phyloP scores from a whole-genome alignment of 2,888 invertebrate species.

The Nephrotoma appendiculata region DNA sequence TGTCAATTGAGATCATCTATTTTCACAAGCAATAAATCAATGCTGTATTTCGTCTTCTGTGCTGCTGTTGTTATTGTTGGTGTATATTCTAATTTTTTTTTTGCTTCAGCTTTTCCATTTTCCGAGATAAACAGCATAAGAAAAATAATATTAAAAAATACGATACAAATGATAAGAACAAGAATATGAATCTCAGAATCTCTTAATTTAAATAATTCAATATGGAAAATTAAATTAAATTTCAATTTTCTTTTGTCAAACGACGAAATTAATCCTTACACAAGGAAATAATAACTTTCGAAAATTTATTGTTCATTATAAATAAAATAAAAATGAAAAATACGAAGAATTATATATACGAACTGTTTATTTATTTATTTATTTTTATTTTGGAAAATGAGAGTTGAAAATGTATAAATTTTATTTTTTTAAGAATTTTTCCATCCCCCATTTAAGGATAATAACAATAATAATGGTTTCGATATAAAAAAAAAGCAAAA shows the following conservation, averaged over 20 bases:
- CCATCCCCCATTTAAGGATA: neutral
- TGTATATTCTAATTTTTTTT: neutral
- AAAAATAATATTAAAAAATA: neutral
- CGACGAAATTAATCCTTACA: neutral
- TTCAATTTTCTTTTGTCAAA: neutral
- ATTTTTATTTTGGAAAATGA: neutral
- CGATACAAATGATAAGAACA: neutral
- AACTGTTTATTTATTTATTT: neutral
- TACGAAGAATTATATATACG: neutral
- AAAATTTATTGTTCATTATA: neutral
- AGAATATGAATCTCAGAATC: neutral
- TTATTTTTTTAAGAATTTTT: neutral
- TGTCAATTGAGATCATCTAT: neutral
- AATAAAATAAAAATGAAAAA: neutral
- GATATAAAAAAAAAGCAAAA: neutral
- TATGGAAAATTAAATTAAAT: neutral
- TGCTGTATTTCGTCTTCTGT: neutral
- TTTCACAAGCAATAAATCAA: neutral
- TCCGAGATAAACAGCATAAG: neutral
- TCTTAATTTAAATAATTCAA: neutral
- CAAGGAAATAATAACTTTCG: neutral
- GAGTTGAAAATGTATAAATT: neutral
- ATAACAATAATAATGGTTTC: neutral
- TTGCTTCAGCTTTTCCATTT: neutral
- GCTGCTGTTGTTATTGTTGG: neutral